Base-by-base conservation (phyloP, 2,888 invertebrate genomes). In the Acanthosepion pharaonis region DNA sequence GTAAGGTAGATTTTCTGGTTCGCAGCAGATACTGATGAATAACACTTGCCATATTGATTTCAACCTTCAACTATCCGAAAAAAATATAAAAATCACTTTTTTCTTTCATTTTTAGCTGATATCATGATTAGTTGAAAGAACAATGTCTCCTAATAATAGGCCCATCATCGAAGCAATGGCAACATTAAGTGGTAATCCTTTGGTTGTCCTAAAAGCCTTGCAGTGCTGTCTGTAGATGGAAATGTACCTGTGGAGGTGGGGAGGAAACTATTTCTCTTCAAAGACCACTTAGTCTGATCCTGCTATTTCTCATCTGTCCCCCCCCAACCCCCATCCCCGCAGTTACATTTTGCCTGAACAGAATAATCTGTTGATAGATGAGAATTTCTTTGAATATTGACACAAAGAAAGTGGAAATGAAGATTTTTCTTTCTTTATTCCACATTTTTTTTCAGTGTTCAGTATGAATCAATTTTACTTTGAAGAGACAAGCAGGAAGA, bases 121-220 rank as follows among this genome's bases (percentile, higher is more conserved):
- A 78, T 78, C 78, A 33, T n/a, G 78, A n/a, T 78, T 78, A 78
- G n/a, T 33, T n/a, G 78, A 78, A 78, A 78, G 78, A n/a, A 78
- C 78, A 78, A 78, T 78, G n/a, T 78, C 78, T 78, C n/a, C 78
- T 78, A 78, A 33, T 78, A 78, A 78, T 78, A 78, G 78, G 33
- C 11, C 0, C 4, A 11, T n/a, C 78, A 33, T 33, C n/a, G n/a
- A 33, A 78, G 78, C 78, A 33, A 78, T 78, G 78, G n/a, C n/a
- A 78, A 15, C 15, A 18, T 78, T 78, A 78, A 78, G 33, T n/a
- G 78, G 78, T n/a, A 78, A 78, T 78, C 78, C n/a, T 78, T 78
- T 78, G n/a, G 78, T 33, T n/a, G 78, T 78, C 78, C 78, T n/a
- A 78, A 78, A 78, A n/a, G 78, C 78, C 78, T 78, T 78, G 33